Base-by-base conservation (phyloP, 1,140 invertebrate species). In the Euwallacea fornicatus region DNA sequence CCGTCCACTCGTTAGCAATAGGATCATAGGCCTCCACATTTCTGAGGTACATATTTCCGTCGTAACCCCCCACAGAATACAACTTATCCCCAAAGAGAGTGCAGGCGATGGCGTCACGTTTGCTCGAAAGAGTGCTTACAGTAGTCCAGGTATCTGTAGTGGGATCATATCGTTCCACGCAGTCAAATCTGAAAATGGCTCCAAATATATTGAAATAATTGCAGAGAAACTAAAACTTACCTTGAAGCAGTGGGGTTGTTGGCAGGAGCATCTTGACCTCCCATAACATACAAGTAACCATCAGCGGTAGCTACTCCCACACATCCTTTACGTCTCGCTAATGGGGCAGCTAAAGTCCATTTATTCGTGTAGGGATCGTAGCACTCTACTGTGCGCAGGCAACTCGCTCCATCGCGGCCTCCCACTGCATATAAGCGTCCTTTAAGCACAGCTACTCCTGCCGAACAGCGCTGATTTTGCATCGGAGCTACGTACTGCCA, bases 1-100 rank as follows among this genome's bases (percentile, higher is more conserved):
- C 82, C n/a, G 82, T 83, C 96, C 96, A 98, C 77, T 91, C 90
- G 83, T 98, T 96, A 0, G 87, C 88, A 79, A 92, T 89, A 9
- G 95, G 90, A 82, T 98, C 95, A 82, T 98, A 98, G 75, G 94
- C 89, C 84, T 98, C 96, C 15, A 97, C 95, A 66, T 91, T 88
- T 77, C 91, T 93, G 2, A 97, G 84, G 83, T 97, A 97, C 71
- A 91, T 89, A 77, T 93, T 92, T n/a, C 96, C 96, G 85, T 98
- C 96, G 82, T 97, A 97, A 0, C 97, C 97, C 42, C 96, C 96
- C 42, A 97, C 92, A 47, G 94, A 94, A 75, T 97, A 89, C 11
- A 98, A 84, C 73, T 89, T 86, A 81, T 97, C 94, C 63, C 96
- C 96, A 0, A 98, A 86, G 15, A 95, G 85, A 76, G 93, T 94